phyloP scores from a whole-genome alignment of 2,797 vertebrate genomes.

The Kryptopterus vitreolus region DNA sequence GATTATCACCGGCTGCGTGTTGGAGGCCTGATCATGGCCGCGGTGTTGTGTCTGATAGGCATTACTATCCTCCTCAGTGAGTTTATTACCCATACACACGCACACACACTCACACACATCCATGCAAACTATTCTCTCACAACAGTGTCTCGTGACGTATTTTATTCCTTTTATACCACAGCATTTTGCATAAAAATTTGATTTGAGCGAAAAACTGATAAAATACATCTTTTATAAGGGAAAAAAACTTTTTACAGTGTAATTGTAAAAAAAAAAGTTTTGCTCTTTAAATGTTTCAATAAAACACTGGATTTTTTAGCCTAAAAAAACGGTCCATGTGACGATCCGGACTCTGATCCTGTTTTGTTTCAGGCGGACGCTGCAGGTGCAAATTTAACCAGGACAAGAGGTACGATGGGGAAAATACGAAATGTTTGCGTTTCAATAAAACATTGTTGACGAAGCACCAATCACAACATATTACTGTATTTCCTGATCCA shows the following conservation, averaged over 20 bases:
- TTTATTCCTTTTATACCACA: background rate
- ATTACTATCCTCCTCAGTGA: slow-evolving; percentile 82
- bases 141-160: background rate
- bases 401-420: slow-evolving; percentile 71
- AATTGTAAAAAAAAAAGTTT: no score
- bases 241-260: no score
- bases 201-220: no score
- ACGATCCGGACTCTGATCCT: background rate
- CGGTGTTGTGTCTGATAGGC: slow-evolving; percentile 80
- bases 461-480: background rate
- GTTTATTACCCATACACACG: slow-evolving; percentile 46
- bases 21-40: slow-evolving; percentile 78
- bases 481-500: slow-evolving; percentile 38
- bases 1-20: slow-evolving; percentile 79
- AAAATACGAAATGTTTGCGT: background rate
- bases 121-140: background rate
- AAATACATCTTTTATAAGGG: no score
- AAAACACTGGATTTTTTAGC: no score
- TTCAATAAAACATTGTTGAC: no score
- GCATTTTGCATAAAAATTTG: no score
- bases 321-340: no score
- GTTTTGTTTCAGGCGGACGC: slow-evolving; percentile 71
- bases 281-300: no score
- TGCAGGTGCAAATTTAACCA: slow-evolving; percentile 83
- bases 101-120: slow-evolving; percentile 1